Conservation (phyloP, 2,113 vertebrate species). For the Ovibos moschatus region DNA sequence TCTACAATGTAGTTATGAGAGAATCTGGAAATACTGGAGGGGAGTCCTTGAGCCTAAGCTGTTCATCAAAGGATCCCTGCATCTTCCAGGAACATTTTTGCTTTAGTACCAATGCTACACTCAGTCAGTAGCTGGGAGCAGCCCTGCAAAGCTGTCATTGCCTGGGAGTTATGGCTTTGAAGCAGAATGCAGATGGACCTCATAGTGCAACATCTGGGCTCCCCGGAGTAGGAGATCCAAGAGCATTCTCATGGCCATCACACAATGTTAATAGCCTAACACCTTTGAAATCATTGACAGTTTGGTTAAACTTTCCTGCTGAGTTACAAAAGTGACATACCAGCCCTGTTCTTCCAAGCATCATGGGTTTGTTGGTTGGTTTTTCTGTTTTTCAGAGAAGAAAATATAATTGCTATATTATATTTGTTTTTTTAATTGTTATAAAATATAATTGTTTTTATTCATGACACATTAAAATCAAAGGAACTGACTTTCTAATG, state of each 20-base stretch:
- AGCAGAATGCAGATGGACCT: neutral
- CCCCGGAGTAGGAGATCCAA: neutral
- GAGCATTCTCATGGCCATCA: neutral
- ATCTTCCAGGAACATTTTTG: neutral
- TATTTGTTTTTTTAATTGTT: neutral
- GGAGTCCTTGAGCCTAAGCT: neutral
- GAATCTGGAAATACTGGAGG: neutral
- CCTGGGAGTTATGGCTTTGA: neutral
- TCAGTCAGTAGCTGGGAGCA: neutral
- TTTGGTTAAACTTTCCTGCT: conserved; percentile 25
- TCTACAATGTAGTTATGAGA: neutral
- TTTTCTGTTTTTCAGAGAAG: neutral
- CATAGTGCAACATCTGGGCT: neutral
- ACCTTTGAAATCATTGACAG: neutral
- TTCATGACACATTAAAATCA: conserved; percentile 35
- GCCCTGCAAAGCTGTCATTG: neutral
- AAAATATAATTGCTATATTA: neutral
- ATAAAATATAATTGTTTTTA: neutral
- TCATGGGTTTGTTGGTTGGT: neutral
- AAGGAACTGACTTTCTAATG: neutral
- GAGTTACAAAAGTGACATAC: neutral
- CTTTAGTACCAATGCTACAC: neutral
- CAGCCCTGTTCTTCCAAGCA: neutral
- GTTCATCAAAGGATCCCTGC: neutral
- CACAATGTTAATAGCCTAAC: neutral